Base-by-base conservation (phyloP, 2,113 vertebrate genomes). In the Athene noctua region DNA sequence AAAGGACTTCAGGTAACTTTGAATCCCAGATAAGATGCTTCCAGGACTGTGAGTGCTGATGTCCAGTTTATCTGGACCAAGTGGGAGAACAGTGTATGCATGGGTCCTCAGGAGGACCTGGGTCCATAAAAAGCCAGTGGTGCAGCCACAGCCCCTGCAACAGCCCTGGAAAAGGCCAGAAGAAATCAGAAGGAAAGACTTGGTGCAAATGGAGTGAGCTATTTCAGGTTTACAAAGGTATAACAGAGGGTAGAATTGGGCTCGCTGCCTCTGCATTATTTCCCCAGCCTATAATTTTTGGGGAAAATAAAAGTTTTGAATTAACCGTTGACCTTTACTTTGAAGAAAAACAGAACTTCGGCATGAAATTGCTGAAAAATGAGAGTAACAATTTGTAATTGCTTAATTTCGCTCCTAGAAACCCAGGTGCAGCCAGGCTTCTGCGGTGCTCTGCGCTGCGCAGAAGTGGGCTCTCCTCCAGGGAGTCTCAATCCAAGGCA, bases 1-100 rank as follows among this genome's bases (percentile, higher is more conserved):
- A 98, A 73, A 97, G 97, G 88, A 98, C 95, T 19, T 95, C 66
- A 36, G 97, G 98, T 96, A 98, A 96, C 86, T 99, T 97, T 90
- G 94, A 97, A 97, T 98, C 98, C 79, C 83, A 97, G 74, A 98
- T 89, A 34, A 95, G 15, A 91, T 89, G 29, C 73, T 94, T 72
- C 97, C 98, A 51, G 95, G 98, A 65, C 97, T 91, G 98, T 98
- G 96, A 71, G 95, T 47, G 30, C 58, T 80, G 75, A 23, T 38
- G 67, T 79, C 66, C 46, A 47, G 47, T 29, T 79, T 63, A 87
- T 6, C 29, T 23, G 11, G 34, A 72, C 38, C 13, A 49, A 27
- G 23, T 21, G n/a, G 44, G 18, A 86, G 8, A 17, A 5, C 52
- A 72, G 3, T 9, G 30, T 15, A 9, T n/a, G 11, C 22, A 7